Evolutionary conservation across 1,140 invertebrate genomes (phyloP).

Genomic region (Neotoxoptera formosana): DNA sequence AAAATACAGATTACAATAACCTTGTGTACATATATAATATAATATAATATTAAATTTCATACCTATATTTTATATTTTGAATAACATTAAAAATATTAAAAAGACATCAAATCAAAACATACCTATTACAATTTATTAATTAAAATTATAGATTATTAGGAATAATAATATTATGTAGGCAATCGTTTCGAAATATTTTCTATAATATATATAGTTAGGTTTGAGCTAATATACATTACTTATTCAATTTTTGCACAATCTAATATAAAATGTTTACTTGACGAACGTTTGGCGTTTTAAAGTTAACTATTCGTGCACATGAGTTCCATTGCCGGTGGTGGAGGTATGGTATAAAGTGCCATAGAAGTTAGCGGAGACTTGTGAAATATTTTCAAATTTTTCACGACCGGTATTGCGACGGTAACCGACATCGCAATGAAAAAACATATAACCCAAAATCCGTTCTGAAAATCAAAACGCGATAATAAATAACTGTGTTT

Average conservation of each 20-base stretch:
- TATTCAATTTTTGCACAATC: background rate
- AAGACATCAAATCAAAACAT: background rate
- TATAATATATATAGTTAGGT: background rate
- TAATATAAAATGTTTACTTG: background rate
- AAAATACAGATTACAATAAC: background rate
- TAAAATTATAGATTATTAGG: background rate
- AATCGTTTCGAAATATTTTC: background rate
- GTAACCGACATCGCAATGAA: conserved; percentile 44
- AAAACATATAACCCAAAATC: conserved; percentile 54
- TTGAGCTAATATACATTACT: background rate
- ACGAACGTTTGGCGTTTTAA: background rate
- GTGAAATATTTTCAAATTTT: conserved; percentile 50
- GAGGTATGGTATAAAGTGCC: conserved; percentile 47
- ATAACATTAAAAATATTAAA: conserved; percentile 3
- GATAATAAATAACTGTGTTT: background rate
- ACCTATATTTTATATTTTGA: background rate
- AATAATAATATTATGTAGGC: background rate
- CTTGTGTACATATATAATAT: background rate
- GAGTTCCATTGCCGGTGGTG: conserved; percentile 36
- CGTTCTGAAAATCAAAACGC: conserved; percentile 27
- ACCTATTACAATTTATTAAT: background rate
- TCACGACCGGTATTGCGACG: conserved; percentile 39
- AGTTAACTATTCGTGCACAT: conserved; percentile 44
- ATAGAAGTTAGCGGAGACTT: conserved; percentile 49
- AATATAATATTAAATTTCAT: background rate